Evolutionary conservation across 2,113 vertebrate genomes (phyloP).

Genomic region (Semnornis frantzii): DNA sequence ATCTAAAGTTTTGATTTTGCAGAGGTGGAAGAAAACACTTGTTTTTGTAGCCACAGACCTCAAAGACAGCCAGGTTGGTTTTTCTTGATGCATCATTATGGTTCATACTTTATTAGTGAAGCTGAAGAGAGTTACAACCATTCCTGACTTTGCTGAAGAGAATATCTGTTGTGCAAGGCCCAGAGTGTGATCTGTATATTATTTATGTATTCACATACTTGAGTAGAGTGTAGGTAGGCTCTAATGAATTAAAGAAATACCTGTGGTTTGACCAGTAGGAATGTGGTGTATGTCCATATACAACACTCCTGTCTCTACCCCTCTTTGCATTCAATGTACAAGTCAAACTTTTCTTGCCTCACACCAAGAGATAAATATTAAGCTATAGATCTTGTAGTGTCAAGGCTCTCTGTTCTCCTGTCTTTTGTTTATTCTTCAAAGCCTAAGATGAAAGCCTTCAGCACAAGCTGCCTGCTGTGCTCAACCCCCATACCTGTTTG

Average conservation of each 20-base stretch:
- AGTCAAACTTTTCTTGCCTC: not conserved
- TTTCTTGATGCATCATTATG: not conserved
- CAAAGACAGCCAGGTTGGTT: not conserved
- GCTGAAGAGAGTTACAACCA: not conserved
- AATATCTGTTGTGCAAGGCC: not conserved
- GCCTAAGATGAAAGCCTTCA: not conserved
- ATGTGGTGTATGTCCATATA: not conserved
- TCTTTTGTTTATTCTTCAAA: slow-evolving; percentile 19
- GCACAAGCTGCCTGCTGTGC: not conserved
- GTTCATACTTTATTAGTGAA: not conserved
- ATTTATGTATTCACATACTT: not conserved
- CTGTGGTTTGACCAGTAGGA: slow-evolving; percentile 1
- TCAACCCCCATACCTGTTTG: rapidly evolving
- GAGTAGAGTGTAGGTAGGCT: not conserved
- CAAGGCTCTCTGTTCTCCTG: not conserved
- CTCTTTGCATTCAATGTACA: not conserved
- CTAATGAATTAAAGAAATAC: slow-evolving; percentile 9
- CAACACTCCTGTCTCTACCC: not conserved
- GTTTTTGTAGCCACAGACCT: not conserved
- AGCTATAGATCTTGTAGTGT: not conserved
- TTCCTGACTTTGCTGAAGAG: not conserved
- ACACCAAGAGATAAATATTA: not conserved
- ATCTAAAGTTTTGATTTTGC: not conserved
- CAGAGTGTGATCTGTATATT: not conserved
- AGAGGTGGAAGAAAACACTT: not conserved